phyloP scores from a whole-genome alignment of 1,140 invertebrate genomes.

The Monomorium pharaonis region DNA sequence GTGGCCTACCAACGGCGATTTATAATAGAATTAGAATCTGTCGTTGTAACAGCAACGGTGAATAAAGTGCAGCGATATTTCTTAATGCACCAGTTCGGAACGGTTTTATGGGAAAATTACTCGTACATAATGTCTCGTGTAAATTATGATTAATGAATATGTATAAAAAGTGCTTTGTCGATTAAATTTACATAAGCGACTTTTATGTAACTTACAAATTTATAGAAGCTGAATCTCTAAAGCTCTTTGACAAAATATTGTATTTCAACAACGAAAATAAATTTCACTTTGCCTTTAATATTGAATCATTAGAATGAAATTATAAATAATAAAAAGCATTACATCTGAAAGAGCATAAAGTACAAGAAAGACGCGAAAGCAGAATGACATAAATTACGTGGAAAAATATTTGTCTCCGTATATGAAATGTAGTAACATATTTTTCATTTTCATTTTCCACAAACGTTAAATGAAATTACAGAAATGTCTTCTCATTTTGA shows the following conservation, averaged over 20 bases:
- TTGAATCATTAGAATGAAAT: constrained; percentile 4
- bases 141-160: constrained; percentile 24
- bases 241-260: constrained; percentile 9
- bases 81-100: neutral
- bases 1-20: constrained; percentile 3
- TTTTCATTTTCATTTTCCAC: neutral
- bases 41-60: neutral
- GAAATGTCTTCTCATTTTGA: neutral
- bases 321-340: constrained; percentile 4
- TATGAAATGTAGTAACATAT: neutral
- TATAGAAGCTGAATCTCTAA: constrained; percentile 10
- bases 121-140: neutral
- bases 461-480: neutral
- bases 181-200: constrained; percentile 29
- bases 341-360: neutral
- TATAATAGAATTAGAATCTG: constrained; percentile 23
- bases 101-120: neutral
- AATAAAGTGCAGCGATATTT: neutral
- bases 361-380: neutral
- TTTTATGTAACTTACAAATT: constrained; percentile 28
- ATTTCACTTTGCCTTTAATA: neutral
- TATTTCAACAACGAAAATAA: constrained; percentile 30
- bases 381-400: neutral
- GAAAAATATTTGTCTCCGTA: neutral
- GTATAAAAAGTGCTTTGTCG: neutral